Evolutionary conservation across 2,888 invertebrate species (phyloP).

Genomic region (Lucinisca nassula): DNA sequence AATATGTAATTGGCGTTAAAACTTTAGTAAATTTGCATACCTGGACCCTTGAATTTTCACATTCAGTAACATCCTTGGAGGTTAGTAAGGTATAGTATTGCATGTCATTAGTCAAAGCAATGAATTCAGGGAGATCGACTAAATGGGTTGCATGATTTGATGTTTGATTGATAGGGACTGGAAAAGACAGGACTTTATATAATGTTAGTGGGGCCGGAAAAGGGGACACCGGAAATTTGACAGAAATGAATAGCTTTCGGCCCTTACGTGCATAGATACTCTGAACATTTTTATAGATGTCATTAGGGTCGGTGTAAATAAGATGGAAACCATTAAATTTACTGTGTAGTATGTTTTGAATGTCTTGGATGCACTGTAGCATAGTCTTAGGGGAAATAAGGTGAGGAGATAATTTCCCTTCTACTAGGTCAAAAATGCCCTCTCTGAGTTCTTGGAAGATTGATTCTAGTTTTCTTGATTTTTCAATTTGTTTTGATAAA

Average conservation of each 20-base stretch:
- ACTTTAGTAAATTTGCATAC: not conserved
- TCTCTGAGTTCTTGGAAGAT: conserved; percentile 14
- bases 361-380: not conserved
- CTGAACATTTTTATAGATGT: conserved; percentile 26
- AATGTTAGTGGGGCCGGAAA: not conserved
- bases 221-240: not conserved
- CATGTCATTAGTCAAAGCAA: conserved; percentile 45
- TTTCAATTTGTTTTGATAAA: conserved; percentile 10
- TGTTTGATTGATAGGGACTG: conserved; percentile 30
- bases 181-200: too few species aligned
- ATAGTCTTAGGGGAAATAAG: conserved; percentile 17
- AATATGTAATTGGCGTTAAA: not conserved
- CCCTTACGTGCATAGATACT: conserved; percentile 14
- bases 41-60: not conserved
- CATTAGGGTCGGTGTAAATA: conserved; percentile 18
- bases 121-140: conserved; percentile 32
- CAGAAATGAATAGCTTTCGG: not conserved
- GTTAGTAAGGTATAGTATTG: conserved; percentile 27
- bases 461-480: conserved; percentile 1
- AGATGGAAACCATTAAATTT: conserved; percentile 45
- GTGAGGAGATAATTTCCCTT: conserved; percentile 44
- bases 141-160: conserved; percentile 31
- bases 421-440: conserved; percentile 30
- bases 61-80: not conserved
- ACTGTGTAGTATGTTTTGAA: conserved; percentile 25